Percentiles rank a stretch among this genome's conserved stretches.
phyloP scores from a whole-genome alignment of 2,797 vertebrate species.

The Anabacerthia variegaticeps region DNA sequence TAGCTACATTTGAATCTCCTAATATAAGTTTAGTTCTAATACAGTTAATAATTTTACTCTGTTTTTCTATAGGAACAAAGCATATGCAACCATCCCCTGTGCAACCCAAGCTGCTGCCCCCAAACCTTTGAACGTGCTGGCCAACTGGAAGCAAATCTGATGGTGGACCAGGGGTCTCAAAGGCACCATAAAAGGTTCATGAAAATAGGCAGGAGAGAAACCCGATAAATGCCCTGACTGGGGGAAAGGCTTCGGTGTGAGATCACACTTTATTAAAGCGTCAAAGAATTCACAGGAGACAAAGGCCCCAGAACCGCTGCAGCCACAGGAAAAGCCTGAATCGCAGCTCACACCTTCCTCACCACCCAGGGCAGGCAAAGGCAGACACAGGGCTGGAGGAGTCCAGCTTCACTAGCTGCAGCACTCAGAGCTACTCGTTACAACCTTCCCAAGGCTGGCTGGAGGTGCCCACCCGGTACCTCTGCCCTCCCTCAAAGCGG shows the following conservation, averaged over 20 bases:
- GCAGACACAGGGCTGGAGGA: neutral
- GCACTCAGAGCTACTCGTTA: neutral
- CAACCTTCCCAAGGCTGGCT: neutral
- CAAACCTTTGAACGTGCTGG: neutral
- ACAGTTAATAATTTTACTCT: neutral
- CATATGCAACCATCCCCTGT: neutral
- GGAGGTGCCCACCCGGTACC: neutral
- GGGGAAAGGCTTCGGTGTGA: neutral
- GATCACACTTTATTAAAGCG: conserved; percentile 25
- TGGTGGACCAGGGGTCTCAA: neutral
- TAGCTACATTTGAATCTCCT: neutral
- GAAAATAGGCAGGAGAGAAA: conserved; percentile 20
- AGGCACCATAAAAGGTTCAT: neutral
- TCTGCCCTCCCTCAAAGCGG: rapidly evolving
- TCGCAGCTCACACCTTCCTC: conserved; percentile 23
- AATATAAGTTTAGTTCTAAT: neutral
- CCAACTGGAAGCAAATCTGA: neutral
- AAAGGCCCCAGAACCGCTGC: neutral
- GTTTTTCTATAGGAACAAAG: neutral
- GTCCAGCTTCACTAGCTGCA: neutral
- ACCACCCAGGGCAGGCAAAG: rapidly evolving
- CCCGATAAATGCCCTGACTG: neutral
- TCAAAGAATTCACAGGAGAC: neutral
- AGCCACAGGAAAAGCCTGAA: conserved; percentile 7
- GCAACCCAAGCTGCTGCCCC: neutral